Evolutionary conservation across 2,888 invertebrate species (phyloP).

Genomic region (Ischnus inquisitorius): DNA sequence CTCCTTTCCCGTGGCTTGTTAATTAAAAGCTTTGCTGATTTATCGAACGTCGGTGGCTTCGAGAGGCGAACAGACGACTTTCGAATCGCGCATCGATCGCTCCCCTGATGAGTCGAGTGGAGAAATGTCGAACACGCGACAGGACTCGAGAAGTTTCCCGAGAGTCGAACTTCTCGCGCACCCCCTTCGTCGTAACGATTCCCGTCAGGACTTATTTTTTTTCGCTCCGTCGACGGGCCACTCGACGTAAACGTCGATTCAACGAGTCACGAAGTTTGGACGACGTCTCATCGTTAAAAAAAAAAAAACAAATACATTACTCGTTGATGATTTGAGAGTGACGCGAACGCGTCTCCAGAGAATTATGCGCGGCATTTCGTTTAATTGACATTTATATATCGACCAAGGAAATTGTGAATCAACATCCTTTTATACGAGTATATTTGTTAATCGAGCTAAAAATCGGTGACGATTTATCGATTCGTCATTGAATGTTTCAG

Average conservation of each 20-base stretch:
- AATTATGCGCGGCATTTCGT: neutral
- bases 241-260: neutral
- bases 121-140: conserved; percentile 1
- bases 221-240: neutral
- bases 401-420: neutral
- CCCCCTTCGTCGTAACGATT: neutral
- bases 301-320: neutral
- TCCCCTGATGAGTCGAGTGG: neutral
- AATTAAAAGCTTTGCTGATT: neutral
- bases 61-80: conserved; percentile 2
- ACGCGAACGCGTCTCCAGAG: neutral
- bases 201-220: conserved; percentile 2
- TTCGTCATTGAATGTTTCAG: neutral
- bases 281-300: neutral
- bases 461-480: too few relatives aligned
- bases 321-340: neutral
- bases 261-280: neutral
- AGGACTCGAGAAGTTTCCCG: conserved; percentile 27
- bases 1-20: neutral
- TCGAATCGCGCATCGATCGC: conserved; percentile 25
- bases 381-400: neutral
- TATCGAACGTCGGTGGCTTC: conserved; percentile 8
- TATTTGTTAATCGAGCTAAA: too few relatives aligned
- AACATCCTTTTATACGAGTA: too few relatives aligned
- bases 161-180: conserved; percentile 25